A percentile compares a stretch with the other conserved stretches of the same genome.
phyloP scores from a whole-genome alignment of 2,113 vertebrate species.

The Eudyptes chrysolophus region DNA sequence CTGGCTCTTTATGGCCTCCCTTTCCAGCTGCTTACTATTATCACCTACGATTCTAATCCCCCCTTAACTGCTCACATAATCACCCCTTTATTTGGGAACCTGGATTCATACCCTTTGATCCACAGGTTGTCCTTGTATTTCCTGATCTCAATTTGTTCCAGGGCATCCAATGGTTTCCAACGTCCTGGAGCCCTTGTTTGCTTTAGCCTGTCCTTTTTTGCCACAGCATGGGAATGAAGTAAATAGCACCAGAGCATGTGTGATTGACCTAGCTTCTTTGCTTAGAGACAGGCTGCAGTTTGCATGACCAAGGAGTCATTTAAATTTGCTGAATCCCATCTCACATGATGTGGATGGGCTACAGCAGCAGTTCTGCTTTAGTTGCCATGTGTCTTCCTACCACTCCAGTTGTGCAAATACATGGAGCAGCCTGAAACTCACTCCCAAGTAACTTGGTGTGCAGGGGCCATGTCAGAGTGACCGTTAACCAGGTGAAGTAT shows the following conservation, averaged over 20 bases:
- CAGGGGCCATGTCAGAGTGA: background rate
- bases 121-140: background rate
- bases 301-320: background rate
- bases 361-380: background rate
- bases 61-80: slow-evolving; percentile 36
- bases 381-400: background rate
- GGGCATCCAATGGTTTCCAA: background rate
- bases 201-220: background rate
- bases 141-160: background rate
- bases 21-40: slow-evolving; percentile 32
- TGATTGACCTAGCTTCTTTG: background rate
- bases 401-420: background rate
- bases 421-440: background rate
- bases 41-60: slow-evolving; percentile 1
- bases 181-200: rapidly evolving
- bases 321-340: background rate
- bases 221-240: background rate
- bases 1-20: background rate
- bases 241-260: background rate
- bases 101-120: slow-evolving; percentile 5
- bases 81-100: slow-evolving; percentile 15
- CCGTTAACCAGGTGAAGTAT: background rate
- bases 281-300: background rate
- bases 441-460: background rate
- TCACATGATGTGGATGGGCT: background rate